phyloP scores from a whole-genome alignment of 2,888 invertebrate species.

The Cryptocephalus moraei region DNA sequence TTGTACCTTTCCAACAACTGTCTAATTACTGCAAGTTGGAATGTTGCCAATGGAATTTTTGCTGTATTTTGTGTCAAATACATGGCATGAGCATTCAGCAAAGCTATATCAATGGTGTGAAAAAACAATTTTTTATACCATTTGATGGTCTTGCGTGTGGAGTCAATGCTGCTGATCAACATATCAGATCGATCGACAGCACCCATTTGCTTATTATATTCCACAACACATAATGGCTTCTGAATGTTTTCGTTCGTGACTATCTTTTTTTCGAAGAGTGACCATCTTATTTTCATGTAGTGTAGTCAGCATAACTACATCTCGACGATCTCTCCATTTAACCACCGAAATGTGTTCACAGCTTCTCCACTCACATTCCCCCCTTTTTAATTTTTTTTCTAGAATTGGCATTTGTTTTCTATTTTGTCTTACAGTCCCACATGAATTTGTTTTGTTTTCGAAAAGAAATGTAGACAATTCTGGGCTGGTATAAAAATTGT shows the following conservation, averaged over 20 bases:
- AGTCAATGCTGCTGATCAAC: too few species aligned
- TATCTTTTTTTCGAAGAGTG: too few species aligned
- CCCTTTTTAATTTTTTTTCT: slow-evolving; percentile 10
- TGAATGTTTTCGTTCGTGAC: too few species aligned
- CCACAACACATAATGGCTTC: too few species aligned
- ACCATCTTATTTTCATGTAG: slow-evolving; percentile 18
- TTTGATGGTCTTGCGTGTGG: too few species aligned
- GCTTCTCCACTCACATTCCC: slow-evolving; percentile 7
- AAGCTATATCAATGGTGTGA: too few species aligned
- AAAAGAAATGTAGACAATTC: slow-evolving; percentile 6
- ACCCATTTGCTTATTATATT: too few species aligned
- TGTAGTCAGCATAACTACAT: slow-evolving; percentile 24
- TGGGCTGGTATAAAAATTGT: slow-evolving; percentile 9
- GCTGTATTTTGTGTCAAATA: slow-evolving; percentile 4
- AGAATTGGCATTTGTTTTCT: slow-evolving; percentile 10
- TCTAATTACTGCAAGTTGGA: slow-evolving; percentile 9
- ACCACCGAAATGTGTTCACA: slow-evolving; percentile 12
- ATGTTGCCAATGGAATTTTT: slow-evolving; percentile 4
- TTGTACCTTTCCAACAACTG: too few species aligned
- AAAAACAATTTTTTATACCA: too few species aligned
- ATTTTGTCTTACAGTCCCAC: slow-evolving; percentile 10
- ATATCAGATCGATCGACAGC: too few species aligned
- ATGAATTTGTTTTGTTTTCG: slow-evolving; percentile 10
- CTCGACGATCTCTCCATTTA: slow-evolving; percentile 31
- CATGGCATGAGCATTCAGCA: slow-evolving; percentile 17